These are phyloP conservation scores for Hepsetus odoe DNA, from an alignment of 2,113 vertebrate genomes.

Conservation along the genomic window DNA sequence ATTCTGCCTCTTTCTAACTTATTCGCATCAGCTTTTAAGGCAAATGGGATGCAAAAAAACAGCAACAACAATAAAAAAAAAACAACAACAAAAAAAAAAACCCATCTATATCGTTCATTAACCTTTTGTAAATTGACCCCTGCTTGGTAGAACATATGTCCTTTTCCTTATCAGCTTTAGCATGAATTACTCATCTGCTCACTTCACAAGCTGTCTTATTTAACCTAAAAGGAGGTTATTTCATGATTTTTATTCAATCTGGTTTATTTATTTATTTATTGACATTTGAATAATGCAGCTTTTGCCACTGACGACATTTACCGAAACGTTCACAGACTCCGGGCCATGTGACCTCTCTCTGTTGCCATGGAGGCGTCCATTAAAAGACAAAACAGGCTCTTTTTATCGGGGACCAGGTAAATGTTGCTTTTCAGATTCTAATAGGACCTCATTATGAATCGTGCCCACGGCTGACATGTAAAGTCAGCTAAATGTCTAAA, in stretches of 20 bases:
- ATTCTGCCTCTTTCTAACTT: not conserved
- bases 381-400: slow-evolving; percentile 37
- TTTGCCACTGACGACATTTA: slow-evolving; percentile 33
- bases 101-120: too few species aligned
- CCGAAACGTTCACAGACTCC: slow-evolving; percentile 14
- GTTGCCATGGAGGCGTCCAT: slow-evolving; percentile 45
- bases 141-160: not conserved
- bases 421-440: slow-evolving; percentile 46
- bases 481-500: slow-evolving; percentile 42
- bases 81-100: too few species aligned
- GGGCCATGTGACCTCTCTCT: slow-evolving; percentile 39
- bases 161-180: not conserved
- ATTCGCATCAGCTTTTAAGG: not conserved
- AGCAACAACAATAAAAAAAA: too few species aligned
- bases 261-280: not conserved
- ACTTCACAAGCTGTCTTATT: not conserved
- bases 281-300: not conserved
- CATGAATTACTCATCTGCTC: not conserved
- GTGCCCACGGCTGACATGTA: slow-evolving; percentile 28
- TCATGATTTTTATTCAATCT: not conserved
- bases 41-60: not conserved
- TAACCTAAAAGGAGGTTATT: not conserved
- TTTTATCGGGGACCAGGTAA: slow-evolving; percentile 37
- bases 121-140: not conserved
- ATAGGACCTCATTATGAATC: slow-evolving; percentile 29